Conservation (phyloP, 2,797 vertebrate genomes). For the Vespertilio murinus region DNA sequence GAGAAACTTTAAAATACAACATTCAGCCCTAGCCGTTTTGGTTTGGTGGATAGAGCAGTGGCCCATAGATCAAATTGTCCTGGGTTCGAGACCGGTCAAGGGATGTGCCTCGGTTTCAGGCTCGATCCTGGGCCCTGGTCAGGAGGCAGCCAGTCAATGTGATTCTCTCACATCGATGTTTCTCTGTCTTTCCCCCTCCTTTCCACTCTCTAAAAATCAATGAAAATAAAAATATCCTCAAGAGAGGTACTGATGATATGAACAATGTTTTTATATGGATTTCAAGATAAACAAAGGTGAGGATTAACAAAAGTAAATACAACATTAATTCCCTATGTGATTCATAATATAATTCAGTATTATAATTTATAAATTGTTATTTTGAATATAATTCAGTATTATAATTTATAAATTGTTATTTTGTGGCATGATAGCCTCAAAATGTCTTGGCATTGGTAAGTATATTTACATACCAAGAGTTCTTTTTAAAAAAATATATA, state of each 20-base stretch:
- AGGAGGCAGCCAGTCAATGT: too few species aligned
- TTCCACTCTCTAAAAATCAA: too few species aligned
- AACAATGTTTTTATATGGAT: background rate
- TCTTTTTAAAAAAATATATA: too few species aligned
- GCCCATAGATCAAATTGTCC: too few species aligned
- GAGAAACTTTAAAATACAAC: background rate
- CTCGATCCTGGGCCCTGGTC: too few species aligned
- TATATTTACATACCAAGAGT: slow-evolving; percentile 14
- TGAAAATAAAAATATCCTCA: too few species aligned
- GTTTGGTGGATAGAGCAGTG: too few species aligned
- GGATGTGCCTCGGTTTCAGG: too few species aligned
- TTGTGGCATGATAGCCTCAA: background rate
- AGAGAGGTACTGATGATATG: background rate
- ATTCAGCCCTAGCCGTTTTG: background rate
- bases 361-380: background rate
- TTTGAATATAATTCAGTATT: slow-evolving; percentile 31
- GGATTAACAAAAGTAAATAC: too few species aligned
- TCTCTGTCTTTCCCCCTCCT: too few species aligned
- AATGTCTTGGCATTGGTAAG: background rate
- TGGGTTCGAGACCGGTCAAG: too few species aligned
- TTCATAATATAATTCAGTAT: slow-evolving; percentile 28
- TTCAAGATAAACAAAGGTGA: slow-evolving; percentile 3
- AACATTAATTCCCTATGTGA: background rate
- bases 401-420: slow-evolving; percentile 4
- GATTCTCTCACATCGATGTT: too few species aligned